Evolutionary conservation across 2,797 vertebrate genomes (phyloP), one percentile per base, ranked within the genome.

Genomic region (Kryptolebias ocellatus): DNA sequence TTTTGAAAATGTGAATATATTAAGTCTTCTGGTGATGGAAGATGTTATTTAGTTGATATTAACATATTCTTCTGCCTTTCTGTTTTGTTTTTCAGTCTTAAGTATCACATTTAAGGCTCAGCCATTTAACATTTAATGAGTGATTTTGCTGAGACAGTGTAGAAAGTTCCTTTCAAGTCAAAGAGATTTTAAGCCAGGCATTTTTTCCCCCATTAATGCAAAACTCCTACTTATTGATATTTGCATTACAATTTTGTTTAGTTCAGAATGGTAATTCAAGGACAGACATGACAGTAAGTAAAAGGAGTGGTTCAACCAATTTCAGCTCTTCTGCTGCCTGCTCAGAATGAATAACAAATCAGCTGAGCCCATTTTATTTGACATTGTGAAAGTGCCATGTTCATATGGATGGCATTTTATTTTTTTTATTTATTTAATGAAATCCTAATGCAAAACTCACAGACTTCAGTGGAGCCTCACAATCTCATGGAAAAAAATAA

Each of bases 381-480:
- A 93, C 90, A 90, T 87, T 87, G 86, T 82, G 74, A 76, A 79
- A 88, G 78, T 88, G 83, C 82, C 89, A 83, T 87, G 84, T 92
- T 92, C 87, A 88, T 45, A 68, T 69, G 70, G 74, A 86, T 75
- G 80, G 74, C 74, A 12, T 14, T 12, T 42, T 12, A 12, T 11
- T 34, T 55, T 39, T 12, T n/a, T 34, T 18, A 31, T 4, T 87
- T 64, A 76, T 86, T 85, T 83, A 52, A 65, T 80, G 87, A 80
- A 84, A 79, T 83, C 70, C 85, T 83, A 84, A 90, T 89, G 86
- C 85, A 86, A 87, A 86, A 78, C 64, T 82, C 37, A 10, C 75
- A 79, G 70, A 84, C 81, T 84, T 90, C 86, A 87, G 78, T 77
- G 67, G 62, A 81, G 77, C 77, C 64, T 83, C 76, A 78, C 77